A percentile compares a stretch with the other conserved stretches of the same genome.
These are phyloP conservation scores for Gymnothorax reevesii DNA, from an alignment of 2,797 vertebrate genomes.

Conservation along the genomic window DNA sequence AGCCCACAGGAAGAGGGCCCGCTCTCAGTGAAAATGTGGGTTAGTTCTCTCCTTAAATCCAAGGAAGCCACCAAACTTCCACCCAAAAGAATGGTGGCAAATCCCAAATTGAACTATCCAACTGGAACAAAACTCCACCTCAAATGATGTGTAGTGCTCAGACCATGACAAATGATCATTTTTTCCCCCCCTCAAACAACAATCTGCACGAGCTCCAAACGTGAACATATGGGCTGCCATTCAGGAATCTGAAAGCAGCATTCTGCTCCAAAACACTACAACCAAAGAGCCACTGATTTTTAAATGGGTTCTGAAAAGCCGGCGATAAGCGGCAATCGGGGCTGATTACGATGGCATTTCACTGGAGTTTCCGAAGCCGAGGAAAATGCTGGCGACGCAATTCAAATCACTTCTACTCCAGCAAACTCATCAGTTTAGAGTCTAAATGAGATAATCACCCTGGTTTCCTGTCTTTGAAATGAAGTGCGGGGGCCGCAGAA, in stretches of 20 bases:
- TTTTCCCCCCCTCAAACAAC: neutral
- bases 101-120: slow-evolving; percentile 22
- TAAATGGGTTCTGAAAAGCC: neutral
- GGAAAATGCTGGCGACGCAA: neutral
- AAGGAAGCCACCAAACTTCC: neutral
- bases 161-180: slow-evolving; percentile 36
- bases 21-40: slow-evolving; percentile 36
- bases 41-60: slow-evolving; percentile 30
- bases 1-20: neutral
- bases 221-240: neutral
- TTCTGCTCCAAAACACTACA: neutral
- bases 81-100: neutral
- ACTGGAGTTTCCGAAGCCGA: neutral
- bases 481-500: neutral
- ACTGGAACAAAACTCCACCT: slow-evolving; percentile 18
- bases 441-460: slow-evolving; percentile 32
- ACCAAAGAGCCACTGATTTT: slow-evolving; percentile 1
- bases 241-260: neutral
- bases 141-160: neutral
- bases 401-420: slow-evolving; percentile 37
- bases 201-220: neutral
- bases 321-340: neutral
- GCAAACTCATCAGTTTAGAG: slow-evolving; percentile 31
- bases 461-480: slow-evolving; percentile 35
- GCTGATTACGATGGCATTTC: slow-evolving; percentile 17